Conservation (phyloP, 2,797 vertebrate genomes). For the Pempheris klunzingeri region DNA sequence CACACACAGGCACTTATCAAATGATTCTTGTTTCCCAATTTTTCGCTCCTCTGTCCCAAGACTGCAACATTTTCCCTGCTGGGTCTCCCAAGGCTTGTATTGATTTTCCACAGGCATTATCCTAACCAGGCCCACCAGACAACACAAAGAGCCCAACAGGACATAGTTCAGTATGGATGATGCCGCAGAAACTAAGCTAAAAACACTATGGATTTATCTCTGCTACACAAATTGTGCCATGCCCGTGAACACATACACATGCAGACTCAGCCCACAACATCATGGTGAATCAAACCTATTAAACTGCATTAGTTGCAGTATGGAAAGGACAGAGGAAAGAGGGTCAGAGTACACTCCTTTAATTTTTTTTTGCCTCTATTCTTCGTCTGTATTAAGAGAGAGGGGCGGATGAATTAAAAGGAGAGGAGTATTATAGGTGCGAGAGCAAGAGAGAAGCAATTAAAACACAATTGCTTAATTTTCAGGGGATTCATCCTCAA, state of each 20-base stretch:
- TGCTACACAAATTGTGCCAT: constrained; percentile 39
- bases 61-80: constrained; percentile 43
- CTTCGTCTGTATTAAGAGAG: constrained; percentile 36
- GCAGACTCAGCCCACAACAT: constrained; percentile 51
- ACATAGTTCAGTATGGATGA: constrained; percentile 57
- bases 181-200: constrained; percentile 55
- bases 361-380: constrained; percentile 31
- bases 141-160: constrained; percentile 43
- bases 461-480: constrained; percentile 72
- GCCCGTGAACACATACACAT: constrained; percentile 37
- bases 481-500: constrained; percentile 57
- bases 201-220: constrained; percentile 52
- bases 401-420: constrained; percentile 38
- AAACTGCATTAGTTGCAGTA: constrained; percentile 59
- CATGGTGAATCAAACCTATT: constrained; percentile 62
- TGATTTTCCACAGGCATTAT: constrained; percentile 63
- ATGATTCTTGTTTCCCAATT: constrained; percentile 23
- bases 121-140: constrained; percentile 57
- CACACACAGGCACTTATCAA: constrained; percentile 18
- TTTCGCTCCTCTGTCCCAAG: constrained; percentile 39
- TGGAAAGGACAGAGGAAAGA: constrained; percentile 59
- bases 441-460: constrained; percentile 63
- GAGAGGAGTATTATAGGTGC: constrained; percentile 29
- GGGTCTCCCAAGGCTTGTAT: constrained; percentile 45
- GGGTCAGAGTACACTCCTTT: constrained; percentile 59